Percentiles rank a stretch among this genome's conserved stretches.
phyloP scores from a whole-genome alignment of 2,888 invertebrate genomes.

The Lingula anatina region DNA sequence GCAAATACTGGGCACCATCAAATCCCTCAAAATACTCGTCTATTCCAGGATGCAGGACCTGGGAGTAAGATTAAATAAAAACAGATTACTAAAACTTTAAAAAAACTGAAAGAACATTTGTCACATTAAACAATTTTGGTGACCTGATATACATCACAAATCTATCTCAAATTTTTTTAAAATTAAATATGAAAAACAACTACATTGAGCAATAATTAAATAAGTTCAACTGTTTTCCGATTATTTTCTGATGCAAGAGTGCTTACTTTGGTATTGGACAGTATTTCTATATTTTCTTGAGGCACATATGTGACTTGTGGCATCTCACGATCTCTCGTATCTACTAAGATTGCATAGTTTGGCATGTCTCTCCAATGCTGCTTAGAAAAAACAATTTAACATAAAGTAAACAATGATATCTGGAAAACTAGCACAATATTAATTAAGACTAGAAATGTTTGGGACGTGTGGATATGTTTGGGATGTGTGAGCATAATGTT shows the following conservation, averaged over 20 bases:
- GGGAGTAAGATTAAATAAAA: conserved; percentile 11
- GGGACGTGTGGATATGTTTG: background rate
- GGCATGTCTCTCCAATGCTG: conserved; percentile 53
- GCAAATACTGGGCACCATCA: conserved; percentile 55
- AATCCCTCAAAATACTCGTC: conserved; percentile 53
- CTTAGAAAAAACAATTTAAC: conserved; percentile 9
- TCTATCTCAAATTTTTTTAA: no score
- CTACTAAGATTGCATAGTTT: conserved; percentile 57
- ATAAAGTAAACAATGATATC: background rate
- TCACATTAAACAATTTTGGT: no score
- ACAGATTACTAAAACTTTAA: background rate
- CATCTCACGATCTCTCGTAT: conserved; percentile 52
- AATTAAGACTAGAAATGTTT: background rate
- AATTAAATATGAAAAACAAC: no score
- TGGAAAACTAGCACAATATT: background rate
- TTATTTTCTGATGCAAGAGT: background rate
- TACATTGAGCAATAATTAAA: no score
- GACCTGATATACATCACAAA: no score
- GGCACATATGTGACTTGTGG: conserved; percentile 56
- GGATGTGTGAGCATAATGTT: no score
- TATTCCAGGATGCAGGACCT: conserved; percentile 52
- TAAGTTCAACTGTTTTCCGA: no score
- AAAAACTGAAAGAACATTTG: background rate
- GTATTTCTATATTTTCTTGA: conserved; percentile 50
- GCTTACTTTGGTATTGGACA: conserved; percentile 35